Conservation (phyloP, 2,888 invertebrate species). For the Parnassius orleans region DNA sequence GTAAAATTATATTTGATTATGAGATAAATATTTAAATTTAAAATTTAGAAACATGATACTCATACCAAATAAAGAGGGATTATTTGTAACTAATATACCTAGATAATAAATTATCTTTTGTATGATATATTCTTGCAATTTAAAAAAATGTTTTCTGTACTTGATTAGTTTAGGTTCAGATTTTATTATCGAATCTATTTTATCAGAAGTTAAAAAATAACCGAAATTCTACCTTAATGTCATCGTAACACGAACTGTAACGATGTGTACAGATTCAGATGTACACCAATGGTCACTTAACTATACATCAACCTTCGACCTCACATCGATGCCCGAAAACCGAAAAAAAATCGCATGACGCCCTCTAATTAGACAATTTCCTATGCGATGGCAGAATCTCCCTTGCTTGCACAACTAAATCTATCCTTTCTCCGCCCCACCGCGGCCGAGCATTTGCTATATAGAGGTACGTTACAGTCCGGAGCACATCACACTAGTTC, state of each 20-base stretch:
- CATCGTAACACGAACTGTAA: not conserved
- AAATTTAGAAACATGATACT: no score
- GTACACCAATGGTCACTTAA: not conserved
- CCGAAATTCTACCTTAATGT: not conserved
- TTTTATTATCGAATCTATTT: no score
- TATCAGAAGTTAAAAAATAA: not conserved
- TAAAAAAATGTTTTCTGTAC: no score
- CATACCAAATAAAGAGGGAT: no score
- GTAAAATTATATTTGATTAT: no score
- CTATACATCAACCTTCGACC: constrained; percentile 47
- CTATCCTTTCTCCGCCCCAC: constrained; percentile 79
- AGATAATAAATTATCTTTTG: no score
- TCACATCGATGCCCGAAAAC: constrained; percentile 41
- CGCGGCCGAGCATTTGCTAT: constrained; percentile 59
- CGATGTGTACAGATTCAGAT: not conserved
- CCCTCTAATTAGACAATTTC: constrained; percentile 73
- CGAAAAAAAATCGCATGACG: constrained; percentile 56
- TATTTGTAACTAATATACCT: no score
- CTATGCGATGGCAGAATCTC: constrained; percentile 67
- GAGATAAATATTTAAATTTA: no score
- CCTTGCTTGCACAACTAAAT: constrained; percentile 71
- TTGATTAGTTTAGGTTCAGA: no score
- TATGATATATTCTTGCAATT: no score
- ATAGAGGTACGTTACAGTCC: constrained; percentile 63
- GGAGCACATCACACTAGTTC: constrained; percentile 67